Conservation (phyloP, 2,888 invertebrate species). For the Busseola fusca region DNA sequence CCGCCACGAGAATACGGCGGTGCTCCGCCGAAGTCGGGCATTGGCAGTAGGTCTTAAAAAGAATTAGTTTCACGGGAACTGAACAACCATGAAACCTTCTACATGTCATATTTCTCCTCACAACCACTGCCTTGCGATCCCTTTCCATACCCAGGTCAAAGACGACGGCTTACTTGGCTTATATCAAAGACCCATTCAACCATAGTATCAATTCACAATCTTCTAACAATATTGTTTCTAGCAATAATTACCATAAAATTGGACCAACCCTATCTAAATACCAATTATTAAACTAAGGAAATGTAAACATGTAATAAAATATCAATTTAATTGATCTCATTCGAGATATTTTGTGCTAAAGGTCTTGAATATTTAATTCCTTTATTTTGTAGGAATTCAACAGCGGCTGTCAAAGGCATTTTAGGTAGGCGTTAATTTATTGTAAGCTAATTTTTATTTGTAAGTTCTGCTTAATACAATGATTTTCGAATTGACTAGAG, state of each 20-base stretch:
- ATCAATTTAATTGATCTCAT: slow-evolving; percentile 23
- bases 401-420: slow-evolving; percentile 17
- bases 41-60: too few species aligned
- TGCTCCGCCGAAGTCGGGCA: too few species aligned
- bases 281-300: slow-evolving; percentile 7
- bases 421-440: slow-evolving; percentile 21
- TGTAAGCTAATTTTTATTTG: slow-evolving; percentile 10
- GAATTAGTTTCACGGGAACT: too few species aligned
- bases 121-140: too few species aligned
- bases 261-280: background rate
- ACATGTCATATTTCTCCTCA: too few species aligned
- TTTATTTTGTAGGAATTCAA: slow-evolving; percentile 2
- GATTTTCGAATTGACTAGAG: background rate
- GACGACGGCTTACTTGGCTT: background rate
- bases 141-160: too few species aligned
- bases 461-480: background rate
- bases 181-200: background rate
- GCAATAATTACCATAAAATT: background rate
- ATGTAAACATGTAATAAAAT: slow-evolving; percentile 20
- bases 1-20: too few species aligned
- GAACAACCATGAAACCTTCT: too few species aligned
- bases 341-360: slow-evolving; percentile 27
- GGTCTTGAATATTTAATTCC: slow-evolving; percentile 24
- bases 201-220: background rate
- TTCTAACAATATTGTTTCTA: background rate